These are phyloP conservation scores for Mustelus asterias DNA, from an alignment of 2,113 vertebrate genomes.

Conservation along the genomic window DNA sequence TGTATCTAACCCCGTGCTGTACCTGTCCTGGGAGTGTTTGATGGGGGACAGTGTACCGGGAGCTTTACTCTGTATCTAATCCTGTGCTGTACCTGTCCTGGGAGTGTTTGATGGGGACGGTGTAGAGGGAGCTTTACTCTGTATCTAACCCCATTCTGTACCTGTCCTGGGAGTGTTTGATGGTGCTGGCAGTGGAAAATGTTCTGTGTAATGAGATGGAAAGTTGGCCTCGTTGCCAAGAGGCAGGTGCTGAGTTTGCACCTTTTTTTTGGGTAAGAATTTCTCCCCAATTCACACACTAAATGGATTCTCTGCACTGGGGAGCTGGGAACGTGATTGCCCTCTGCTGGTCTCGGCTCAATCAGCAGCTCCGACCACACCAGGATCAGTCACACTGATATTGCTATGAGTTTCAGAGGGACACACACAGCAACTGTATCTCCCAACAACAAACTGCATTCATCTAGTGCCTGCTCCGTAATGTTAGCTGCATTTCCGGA, in stretches of 20 bases:
- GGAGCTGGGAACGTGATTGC: background rate
- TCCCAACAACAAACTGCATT: background rate
- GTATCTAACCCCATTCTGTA: no score
- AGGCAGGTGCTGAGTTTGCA: background rate
- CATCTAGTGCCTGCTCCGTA: background rate
- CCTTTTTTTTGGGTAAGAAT: no score
- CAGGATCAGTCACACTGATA: background rate
- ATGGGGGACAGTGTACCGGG: no score
- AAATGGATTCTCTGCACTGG: background rate
- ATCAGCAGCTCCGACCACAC: background rate
- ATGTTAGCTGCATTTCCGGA: background rate
- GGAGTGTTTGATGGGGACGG: no score
- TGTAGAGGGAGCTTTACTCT: no score
- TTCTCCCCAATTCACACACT: background rate
- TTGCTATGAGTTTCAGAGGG: background rate
- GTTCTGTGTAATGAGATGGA: background rate
- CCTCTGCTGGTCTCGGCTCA: background rate
- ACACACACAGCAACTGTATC: rapidly evolving
- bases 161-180: no score
- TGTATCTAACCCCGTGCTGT: no score
- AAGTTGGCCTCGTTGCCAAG: background rate
- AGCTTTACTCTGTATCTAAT: no score
- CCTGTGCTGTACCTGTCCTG: no score
- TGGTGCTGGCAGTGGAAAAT: background rate
- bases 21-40: no score